Evolutionary conservation across 2,113 vertebrate species (phyloP), one percentile per base, ranked within the genome.

Genomic region (Pachypanchax playfairii): DNA sequence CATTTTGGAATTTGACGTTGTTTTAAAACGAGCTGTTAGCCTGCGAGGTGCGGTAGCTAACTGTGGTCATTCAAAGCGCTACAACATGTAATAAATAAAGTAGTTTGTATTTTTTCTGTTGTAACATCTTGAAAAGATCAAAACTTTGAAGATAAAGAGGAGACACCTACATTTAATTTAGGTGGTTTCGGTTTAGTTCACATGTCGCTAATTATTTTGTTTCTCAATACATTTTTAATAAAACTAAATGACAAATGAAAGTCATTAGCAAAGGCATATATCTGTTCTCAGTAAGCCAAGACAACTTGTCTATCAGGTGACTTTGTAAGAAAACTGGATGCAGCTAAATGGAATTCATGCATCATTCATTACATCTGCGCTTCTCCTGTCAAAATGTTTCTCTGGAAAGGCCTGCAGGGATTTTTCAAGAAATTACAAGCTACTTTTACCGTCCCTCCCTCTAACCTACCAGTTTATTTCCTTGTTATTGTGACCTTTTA

Each of bases 401-500:
- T 57, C 9, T 42, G 31, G 28, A 28, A 24, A 53, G 3, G 42
- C 11, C 36, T 26, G 14, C 12, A 41, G 24, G 24, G 3, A 52
- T 49, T 55, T 50, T 11, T 26, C 15, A 5, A 14, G 7, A 53
- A 59, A 46, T 33, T 13, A 48, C 12, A 36, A 3, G 28, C 22
- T 35, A 1, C 26, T 21, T 21, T 36, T 15, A 7, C 15, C 26
- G 0, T 38, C 42, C 8, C 54, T 55, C 38, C 18, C 49, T 18
- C 39, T 4, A 26, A 5, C 39, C 41, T 21, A 38, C 53, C 42
- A n/a, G 3, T 24, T 54, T 5, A 25, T 64, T 52, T 26, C 10
- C 7, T 35, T 29, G 60, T 48, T 28, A n/a, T 58, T 8, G 17
- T 35, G 24, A 33, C 20, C 60, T 69, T 73, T 53, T 22, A 43